Percentiles rank a stretch among this genome's conserved stretches.
Evolutionary conservation across 2,113 vertebrate species (phyloP).

Genomic region (Monopterus albus): DNA sequence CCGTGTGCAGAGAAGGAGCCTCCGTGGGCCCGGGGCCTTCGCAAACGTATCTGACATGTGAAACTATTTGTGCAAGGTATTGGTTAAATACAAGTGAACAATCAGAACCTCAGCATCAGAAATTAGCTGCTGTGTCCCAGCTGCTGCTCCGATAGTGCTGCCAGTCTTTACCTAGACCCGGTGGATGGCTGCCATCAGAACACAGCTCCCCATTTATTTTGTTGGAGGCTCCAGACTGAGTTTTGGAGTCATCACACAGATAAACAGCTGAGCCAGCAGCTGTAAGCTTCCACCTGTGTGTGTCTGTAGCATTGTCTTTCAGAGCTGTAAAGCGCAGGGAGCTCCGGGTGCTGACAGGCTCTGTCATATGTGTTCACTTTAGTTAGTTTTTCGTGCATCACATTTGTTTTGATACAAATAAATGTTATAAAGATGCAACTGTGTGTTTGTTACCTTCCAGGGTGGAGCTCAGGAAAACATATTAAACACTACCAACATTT

Average conservation of each 20-base stretch:
- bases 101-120: slow-evolving; percentile 31
- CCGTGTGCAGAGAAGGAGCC: no score
- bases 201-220: slow-evolving; percentile 41
- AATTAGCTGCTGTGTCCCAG: slow-evolving; percentile 15
- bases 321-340: background rate
- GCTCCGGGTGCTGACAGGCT: background rate
- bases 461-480: background rate
- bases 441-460: background rate
- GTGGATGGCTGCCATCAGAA: slow-evolving; percentile 35
- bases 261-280: slow-evolving; percentile 63
- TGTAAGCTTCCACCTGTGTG: slow-evolving; percentile 22
- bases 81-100: slow-evolving; percentile 24
- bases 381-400: no score
- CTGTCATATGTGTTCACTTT: no score
- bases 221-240: slow-evolving; percentile 56
- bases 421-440: no score
- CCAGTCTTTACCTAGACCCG: slow-evolving; percentile 44
- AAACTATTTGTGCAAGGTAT: slow-evolving; percentile 58
- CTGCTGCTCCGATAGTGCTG: slow-evolving; percentile 36
- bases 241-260: slow-evolving; percentile 46
- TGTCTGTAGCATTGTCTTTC: background rate
- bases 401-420: background rate
- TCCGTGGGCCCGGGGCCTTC: slow-evolving; percentile 46
- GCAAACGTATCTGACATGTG: slow-evolving; percentile 51
- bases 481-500: background rate